Evolutionary conservation across 2,113 vertebrate species (phyloP).

Genomic region (Platichthys flesus): DNA sequence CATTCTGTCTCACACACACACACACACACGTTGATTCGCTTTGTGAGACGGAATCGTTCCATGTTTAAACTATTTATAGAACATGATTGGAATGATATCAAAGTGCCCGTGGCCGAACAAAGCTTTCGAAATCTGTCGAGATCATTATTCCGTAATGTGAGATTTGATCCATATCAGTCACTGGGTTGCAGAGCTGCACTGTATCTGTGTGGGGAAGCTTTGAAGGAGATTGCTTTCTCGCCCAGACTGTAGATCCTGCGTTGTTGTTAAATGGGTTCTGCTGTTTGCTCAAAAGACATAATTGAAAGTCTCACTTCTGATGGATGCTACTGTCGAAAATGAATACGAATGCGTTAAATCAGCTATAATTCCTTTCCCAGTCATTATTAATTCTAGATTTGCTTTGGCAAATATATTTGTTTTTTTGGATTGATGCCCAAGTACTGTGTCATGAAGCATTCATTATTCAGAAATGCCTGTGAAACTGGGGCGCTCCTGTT

Average conservation of each 20-base stretch:
- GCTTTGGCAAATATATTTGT: conserved; percentile 60
- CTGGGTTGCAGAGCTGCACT: conserved; percentile 10
- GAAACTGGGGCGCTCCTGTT: conserved; percentile 53
- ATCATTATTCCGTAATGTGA: conserved; percentile 48
- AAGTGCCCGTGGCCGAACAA: conserved; percentile 41
- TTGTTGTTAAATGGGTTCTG: conserved; percentile 40
- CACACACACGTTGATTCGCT: conserved; percentile 30
- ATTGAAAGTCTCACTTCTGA: conserved; percentile 53
- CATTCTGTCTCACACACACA: conserved; percentile 10
- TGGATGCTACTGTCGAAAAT: conserved; percentile 53
- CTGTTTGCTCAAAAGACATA: conserved; percentile 45
- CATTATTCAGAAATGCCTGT: conserved; percentile 59
- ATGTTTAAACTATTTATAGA: conserved; percentile 34
- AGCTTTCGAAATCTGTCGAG: conserved; percentile 11
- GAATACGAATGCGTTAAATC: conserved; percentile 56
- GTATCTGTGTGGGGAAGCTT: neutral
- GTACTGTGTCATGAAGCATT: conserved; percentile 59
- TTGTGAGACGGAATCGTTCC: conserved; percentile 18
- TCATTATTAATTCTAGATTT: conserved; percentile 67
- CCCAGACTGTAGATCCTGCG: neutral
- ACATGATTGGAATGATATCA: conserved; percentile 31
- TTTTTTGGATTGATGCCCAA: conserved; percentile 63
- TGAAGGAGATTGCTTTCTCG: neutral
- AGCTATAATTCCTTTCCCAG: conserved; percentile 50
- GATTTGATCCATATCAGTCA: conserved; percentile 28